phyloP scores from a whole-genome alignment of 2,888 invertebrate genomes.

The Hydrotaea cyrtoneurina region DNA sequence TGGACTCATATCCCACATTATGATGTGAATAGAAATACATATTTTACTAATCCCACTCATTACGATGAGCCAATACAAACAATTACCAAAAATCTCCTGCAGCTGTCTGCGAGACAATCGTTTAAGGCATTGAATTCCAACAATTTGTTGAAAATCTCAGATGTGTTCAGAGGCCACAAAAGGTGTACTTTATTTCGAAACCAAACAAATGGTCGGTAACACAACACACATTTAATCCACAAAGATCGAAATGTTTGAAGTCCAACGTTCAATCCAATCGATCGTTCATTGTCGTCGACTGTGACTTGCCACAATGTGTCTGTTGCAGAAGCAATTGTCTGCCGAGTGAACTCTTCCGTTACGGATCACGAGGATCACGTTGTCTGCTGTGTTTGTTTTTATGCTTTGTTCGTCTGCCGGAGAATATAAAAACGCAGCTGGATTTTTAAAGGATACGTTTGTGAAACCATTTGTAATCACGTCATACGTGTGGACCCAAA shows the following conservation, averaged over 20 bases:
- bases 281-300: constrained; percentile 49
- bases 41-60: constrained; percentile 57
- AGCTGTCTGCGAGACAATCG: constrained; percentile 33
- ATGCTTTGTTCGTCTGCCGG: constrained; percentile 17
- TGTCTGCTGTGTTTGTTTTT: not conserved
- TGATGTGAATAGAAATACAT: not conserved
- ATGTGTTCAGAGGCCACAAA: constrained; percentile 54
- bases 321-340: constrained; percentile 45
- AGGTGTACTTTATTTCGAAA: constrained; percentile 28
- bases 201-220: constrained; percentile 36
- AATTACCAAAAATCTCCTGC: constrained; percentile 50
- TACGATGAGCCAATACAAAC: constrained; percentile 53
- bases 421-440: constrained; percentile 57
- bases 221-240: constrained; percentile 15
- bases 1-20: not conserved
- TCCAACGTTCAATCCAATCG: constrained; percentile 39
- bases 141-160: constrained; percentile 64
- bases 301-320: not conserved
- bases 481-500: not conserved
- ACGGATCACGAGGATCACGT: not conserved
- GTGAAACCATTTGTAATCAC: not conserved
- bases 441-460: constrained; percentile 1
- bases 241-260: constrained; percentile 13
- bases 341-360: not conserved
- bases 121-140: constrained; percentile 36